phyloP scores from a whole-genome alignment of 2,113 vertebrate species.

The Psophia crepitans region DNA sequence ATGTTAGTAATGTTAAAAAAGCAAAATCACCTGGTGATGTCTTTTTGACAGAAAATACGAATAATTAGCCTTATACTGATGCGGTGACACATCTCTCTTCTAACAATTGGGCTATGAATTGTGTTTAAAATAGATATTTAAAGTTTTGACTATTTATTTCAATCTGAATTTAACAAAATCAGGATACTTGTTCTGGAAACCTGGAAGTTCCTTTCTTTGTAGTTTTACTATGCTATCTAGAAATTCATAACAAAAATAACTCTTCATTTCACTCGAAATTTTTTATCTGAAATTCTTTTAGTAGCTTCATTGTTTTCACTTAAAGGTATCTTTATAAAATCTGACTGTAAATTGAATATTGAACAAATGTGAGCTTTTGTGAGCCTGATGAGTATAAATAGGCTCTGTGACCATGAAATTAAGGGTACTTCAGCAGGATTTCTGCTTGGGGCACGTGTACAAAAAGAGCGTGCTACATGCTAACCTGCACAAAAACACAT shows the following conservation, averaged over 20 bases:
- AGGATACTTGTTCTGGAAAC: neutral
- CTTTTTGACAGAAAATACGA: neutral
- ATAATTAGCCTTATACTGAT: neutral
- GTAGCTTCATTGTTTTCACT: conserved; percentile 38
- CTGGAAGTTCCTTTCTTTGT: neutral
- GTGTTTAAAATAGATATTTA: neutral
- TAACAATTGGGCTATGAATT: neutral
- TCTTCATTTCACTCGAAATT: neutral
- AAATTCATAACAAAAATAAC: neutral
- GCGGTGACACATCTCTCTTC: neutral
- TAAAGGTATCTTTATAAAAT: conserved; percentile 55
- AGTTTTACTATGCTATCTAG: neutral
- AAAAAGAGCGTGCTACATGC: neutral
- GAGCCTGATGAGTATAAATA: conserved; percentile 15
- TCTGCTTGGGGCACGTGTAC: conserved; percentile 13
- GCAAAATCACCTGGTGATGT: neutral
- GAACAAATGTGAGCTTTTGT: conserved; percentile 64
- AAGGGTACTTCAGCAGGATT: conserved; percentile 53
- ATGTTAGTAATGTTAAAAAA: neutral
- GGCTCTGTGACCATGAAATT: conserved; percentile 41
- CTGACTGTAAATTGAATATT: conserved; percentile 58
- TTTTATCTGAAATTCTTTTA: neutral
- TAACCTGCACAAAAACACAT: neutral
- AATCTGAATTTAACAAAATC: neutral
- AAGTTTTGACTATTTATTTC: neutral